These are phyloP conservation scores for Gymnogyps californianus DNA, from an alignment of 2,113 vertebrate species.

Conservation along the genomic window DNA sequence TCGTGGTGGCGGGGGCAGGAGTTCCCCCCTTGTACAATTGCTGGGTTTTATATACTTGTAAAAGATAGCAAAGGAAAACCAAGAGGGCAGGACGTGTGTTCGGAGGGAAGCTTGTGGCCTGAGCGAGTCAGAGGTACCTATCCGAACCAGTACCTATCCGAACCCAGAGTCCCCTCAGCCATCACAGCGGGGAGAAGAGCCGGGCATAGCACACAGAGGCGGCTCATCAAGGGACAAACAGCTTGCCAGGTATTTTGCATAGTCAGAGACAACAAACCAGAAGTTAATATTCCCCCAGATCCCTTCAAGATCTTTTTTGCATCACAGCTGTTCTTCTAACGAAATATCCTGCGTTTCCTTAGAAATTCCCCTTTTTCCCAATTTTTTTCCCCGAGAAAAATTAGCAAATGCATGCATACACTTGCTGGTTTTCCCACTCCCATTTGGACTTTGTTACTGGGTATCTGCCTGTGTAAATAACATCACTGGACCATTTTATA, in stretches of 20 bases:
- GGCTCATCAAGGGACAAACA: background rate
- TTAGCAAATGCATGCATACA: fast-evolving
- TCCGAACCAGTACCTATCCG: fast-evolving
- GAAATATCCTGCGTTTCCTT: background rate
- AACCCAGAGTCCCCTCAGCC: background rate
- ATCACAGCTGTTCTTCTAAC: background rate
- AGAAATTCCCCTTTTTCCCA: background rate
- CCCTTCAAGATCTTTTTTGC: background rate
- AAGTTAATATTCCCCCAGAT: background rate
- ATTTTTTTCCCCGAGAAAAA: background rate
- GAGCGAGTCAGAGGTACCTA: no score
- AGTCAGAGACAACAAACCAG: background rate
- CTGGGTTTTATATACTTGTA: background rate
- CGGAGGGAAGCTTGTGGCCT: background rate
- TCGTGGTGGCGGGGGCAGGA: no score
- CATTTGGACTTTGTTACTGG: background rate
- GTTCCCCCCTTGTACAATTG: background rate
- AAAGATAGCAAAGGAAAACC: background rate
- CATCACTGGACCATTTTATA: background rate
- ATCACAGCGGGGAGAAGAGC: background rate
- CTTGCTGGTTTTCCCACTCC: background rate
- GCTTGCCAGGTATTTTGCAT: background rate
- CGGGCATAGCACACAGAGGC: background rate
- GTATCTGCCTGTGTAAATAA: background rate
- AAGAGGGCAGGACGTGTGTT: background rate